phyloP scores from a whole-genome alignment of 1,140 invertebrate genomes.

The Formica exsecta region DNA sequence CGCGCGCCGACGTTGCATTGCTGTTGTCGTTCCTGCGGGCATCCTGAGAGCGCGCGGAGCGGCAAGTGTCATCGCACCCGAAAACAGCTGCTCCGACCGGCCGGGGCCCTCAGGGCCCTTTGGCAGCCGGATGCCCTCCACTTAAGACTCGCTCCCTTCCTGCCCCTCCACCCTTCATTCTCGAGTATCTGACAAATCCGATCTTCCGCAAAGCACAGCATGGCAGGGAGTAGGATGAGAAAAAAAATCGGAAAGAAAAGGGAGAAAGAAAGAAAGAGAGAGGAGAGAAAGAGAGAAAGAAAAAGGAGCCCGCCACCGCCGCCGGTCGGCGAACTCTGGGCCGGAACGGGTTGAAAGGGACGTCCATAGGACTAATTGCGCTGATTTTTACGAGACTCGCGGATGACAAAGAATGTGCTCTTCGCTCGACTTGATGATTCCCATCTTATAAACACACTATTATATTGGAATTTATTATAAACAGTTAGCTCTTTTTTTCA shows the following conservation, averaged over 20 bases:
- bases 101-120: conserved; percentile 73
- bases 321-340: conserved; percentile 63
- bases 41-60: conserved; percentile 58
- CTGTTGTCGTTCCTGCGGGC: conserved; percentile 57
- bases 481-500: conserved; percentile 7
- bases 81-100: conserved; percentile 81
- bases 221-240: conserved; percentile 43
- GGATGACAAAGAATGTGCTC: neutral
- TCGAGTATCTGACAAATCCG: conserved; percentile 81
- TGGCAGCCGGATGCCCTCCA: conserved; percentile 78
- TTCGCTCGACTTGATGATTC: conserved; percentile 20
- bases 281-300: conserved; percentile 45
- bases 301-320: conserved; percentile 26
- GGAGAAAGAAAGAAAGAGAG: conserved; percentile 35
- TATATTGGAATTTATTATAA: conserved; percentile 39
- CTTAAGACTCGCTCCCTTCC: conserved; percentile 74
- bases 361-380: conserved; percentile 58
- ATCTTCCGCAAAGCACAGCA: conserved; percentile 75
- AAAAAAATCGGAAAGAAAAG: conserved; percentile 55
- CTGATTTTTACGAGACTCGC: conserved; percentile 54
- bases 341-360: conserved; percentile 48
- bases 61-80: conserved; percentile 82
- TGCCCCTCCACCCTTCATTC: conserved; percentile 72
- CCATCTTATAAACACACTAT: neutral
- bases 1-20: conserved; percentile 35